Evolutionary conservation across 2,113 vertebrate species (phyloP).

Genomic region (Promerops cafer): DNA sequence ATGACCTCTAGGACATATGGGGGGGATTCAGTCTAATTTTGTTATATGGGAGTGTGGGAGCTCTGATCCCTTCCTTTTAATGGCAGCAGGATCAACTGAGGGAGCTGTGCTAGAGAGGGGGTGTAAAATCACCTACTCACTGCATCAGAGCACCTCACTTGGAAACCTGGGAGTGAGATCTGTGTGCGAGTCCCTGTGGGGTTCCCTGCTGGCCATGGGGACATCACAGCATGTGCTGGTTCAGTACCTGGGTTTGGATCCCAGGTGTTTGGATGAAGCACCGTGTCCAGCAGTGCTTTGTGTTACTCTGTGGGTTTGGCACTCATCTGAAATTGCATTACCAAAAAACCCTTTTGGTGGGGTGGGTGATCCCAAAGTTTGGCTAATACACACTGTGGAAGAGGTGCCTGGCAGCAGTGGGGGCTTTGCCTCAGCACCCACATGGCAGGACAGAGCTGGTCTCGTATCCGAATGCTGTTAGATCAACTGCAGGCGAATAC

Average conservation of each 20-base stretch:
- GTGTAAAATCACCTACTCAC: fast-evolving
- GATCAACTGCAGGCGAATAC: background rate
- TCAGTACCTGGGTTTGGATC: background rate
- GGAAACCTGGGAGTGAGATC: background rate
- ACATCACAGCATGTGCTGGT: background rate
- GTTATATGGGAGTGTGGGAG: background rate
- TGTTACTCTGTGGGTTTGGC: background rate
- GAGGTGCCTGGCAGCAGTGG: background rate
- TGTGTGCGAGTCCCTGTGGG: background rate
- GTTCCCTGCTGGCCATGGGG: background rate
- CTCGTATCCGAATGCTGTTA: fast-evolving
- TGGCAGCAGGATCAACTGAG: background rate
- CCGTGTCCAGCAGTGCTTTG: background rate
- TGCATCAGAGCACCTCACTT: background rate
- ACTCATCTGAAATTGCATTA: background rate
- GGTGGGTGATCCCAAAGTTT: background rate
- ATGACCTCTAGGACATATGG: background rate
- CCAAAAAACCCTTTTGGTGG: background rate
- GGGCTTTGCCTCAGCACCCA: background rate
- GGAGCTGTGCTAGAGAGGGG: background rate
- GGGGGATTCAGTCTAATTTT: background rate
- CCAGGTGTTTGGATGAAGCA: background rate
- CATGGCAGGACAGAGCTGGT: fast-evolving
- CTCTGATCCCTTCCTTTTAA: background rate
- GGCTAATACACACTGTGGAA: fast-evolving